Percentiles rank a stretch among this genome's conserved stretches.
phyloP scores from a whole-genome alignment of 2,113 vertebrate genomes.

The Malurus elegans region DNA sequence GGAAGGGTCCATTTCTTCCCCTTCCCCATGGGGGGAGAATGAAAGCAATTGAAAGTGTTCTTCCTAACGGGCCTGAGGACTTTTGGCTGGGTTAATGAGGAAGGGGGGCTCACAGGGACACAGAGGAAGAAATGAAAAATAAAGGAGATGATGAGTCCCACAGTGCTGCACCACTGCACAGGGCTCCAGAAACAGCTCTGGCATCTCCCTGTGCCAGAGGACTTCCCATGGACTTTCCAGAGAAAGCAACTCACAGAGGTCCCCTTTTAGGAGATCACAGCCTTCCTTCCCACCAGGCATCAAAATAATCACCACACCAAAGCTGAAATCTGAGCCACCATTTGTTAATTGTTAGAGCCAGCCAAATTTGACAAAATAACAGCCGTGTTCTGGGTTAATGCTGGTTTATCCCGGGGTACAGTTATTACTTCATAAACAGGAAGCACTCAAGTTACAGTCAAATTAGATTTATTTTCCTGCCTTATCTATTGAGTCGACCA shows the following conservation, averaged over 20 bases:
- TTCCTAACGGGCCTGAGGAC: not conserved
- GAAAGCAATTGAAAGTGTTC: not conserved
- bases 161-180: not conserved
- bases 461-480: constrained; percentile 49
- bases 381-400: not conserved
- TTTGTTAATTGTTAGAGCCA: constrained; percentile 36
- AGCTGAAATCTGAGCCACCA: constrained; percentile 22
- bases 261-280: not conserved
- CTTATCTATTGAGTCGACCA: constrained; percentile 7
- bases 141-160: not conserved
- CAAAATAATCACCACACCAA: constrained; percentile 26
- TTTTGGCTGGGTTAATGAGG: not conserved
- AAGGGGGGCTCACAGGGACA: not conserved
- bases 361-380: constrained; percentile 46
- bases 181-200: not conserved
- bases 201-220: not conserved
- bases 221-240: not conserved
- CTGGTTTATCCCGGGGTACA: not conserved
- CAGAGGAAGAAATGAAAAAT: not conserved
- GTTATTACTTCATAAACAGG: constrained; percentile 44
- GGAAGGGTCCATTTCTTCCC: not conserved
- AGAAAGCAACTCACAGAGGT: not conserved
- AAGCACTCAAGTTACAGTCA: constrained; percentile 36
- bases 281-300: constrained; percentile 8
- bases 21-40: not conserved